Percentiles rank a stretch among this genome's conserved stretches.
phyloP scores from a whole-genome alignment of 2,888 invertebrate species.

The Stenotaenia linearis region DNA sequence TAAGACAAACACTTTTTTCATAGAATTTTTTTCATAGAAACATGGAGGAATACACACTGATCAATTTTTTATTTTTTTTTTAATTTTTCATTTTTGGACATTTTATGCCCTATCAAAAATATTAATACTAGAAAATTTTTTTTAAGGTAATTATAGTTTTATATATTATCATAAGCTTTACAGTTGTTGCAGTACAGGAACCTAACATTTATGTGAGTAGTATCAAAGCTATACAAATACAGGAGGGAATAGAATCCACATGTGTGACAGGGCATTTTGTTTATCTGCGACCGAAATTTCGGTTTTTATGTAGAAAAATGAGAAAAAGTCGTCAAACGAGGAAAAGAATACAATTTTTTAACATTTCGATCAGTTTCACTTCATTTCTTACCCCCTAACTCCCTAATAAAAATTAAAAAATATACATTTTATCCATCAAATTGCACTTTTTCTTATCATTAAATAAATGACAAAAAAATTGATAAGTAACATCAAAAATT shows the following conservation, averaged over 20 bases:
- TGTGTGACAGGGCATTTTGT: background rate
- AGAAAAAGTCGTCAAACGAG: no score
- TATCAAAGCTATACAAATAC: background rate
- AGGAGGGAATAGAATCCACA: background rate
- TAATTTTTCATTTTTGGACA: background rate
- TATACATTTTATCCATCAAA: background rate
- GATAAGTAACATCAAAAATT: background rate
- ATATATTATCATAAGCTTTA: background rate
- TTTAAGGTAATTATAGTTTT: background rate
- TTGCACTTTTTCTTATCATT: no score
- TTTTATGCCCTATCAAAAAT: background rate
- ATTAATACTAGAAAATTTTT: background rate
- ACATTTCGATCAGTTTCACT: background rate
- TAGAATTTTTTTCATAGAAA: background rate
- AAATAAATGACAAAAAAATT: background rate
- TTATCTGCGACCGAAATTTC: no score
- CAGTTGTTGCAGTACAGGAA: no score
- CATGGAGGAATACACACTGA: background rate
- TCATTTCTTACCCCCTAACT: background rate
- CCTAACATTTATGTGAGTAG: background rate
- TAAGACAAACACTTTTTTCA: background rate
- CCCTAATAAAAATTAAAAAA: background rate
- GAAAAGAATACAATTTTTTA: background rate
- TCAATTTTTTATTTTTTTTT: background rate
- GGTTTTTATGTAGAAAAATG: no score